These are phyloP conservation scores for Cactoblastis cactorum DNA, from an alignment of 2,888 invertebrate species.

Conservation along the genomic window DNA sequence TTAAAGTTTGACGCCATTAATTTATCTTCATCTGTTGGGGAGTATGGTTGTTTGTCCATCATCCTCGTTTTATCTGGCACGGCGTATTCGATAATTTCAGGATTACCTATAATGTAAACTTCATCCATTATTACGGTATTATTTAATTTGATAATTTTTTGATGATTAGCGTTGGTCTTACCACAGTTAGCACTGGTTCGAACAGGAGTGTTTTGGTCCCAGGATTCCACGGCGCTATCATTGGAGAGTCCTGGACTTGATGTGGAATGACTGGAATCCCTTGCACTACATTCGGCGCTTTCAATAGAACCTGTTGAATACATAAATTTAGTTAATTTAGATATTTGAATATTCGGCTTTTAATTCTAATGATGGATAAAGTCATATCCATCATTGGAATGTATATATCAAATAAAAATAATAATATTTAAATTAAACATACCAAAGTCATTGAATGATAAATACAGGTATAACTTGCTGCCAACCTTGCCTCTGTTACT, in stretches of 20 bases:
- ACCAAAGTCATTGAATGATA: no score
- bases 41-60: slow-evolving; percentile 69
- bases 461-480: no score
- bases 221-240: slow-evolving; percentile 93
- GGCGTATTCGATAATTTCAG: slow-evolving; percentile 74
- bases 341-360: no score
- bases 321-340: no score
- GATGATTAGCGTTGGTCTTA: slow-evolving; percentile 32
- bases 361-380: no score
- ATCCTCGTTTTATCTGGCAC: slow-evolving; percentile 73
- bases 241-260: slow-evolving; percentile 86
- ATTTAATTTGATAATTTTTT: not conserved
- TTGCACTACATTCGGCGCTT: slow-evolving; percentile 63
- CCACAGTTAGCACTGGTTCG: slow-evolving; percentile 69
- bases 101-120: slow-evolving; percentile 54
- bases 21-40: slow-evolving; percentile 74
- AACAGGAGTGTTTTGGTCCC: slow-evolving; percentile 84
- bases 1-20: slow-evolving; percentile 66
- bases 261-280: slow-evolving; percentile 74
- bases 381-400: no score
- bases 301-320: slow-evolving; percentile 47
- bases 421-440: no score
- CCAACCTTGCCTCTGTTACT: no score
- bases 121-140: slow-evolving; percentile 26
- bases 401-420: no score